Conservation (phyloP, 2,888 invertebrate species). For the Ennomos erosarius region DNA sequence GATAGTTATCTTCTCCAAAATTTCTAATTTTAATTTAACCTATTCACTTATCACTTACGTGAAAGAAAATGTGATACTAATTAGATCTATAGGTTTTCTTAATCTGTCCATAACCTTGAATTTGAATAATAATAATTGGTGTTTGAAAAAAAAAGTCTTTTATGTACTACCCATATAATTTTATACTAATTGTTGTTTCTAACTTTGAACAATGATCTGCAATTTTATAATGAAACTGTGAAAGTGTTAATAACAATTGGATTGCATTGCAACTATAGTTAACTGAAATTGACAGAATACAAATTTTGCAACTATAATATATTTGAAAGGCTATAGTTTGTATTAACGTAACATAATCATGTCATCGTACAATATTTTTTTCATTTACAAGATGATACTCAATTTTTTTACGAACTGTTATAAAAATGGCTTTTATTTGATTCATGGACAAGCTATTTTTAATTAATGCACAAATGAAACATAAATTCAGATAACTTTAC, state of each 20-base stretch:
- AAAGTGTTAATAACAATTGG: neutral
- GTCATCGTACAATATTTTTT: too few species aligned
- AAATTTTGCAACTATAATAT: too few species aligned
- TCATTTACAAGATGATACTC: too few species aligned
- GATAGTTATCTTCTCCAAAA: slow-evolving; percentile 20
- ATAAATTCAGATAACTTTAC: too few species aligned
- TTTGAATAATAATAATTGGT: slow-evolving; percentile 10
- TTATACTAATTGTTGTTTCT: slow-evolving; percentile 22
- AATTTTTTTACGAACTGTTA: too few species aligned
- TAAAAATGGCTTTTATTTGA: too few species aligned
- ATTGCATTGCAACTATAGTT: too few species aligned
- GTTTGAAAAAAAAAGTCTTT: neutral
- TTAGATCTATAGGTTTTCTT: slow-evolving; percentile 21
- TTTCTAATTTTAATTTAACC: slow-evolving; percentile 14
- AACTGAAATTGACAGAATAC: too few species aligned
- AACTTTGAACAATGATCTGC: slow-evolving; percentile 8
- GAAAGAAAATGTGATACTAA: slow-evolving; percentile 31
- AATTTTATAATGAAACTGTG: neutral
- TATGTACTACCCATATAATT: slow-evolving; percentile 2
- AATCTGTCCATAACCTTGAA: slow-evolving; percentile 34
- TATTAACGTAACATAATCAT: too few species aligned
- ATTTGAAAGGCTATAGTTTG: too few species aligned
- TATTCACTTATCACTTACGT: slow-evolving; percentile 17
- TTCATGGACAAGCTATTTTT: too few species aligned
- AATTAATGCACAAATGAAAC: too few species aligned